Conservation (phyloP, 1,140 invertebrate species). For the Apis florea region DNA sequence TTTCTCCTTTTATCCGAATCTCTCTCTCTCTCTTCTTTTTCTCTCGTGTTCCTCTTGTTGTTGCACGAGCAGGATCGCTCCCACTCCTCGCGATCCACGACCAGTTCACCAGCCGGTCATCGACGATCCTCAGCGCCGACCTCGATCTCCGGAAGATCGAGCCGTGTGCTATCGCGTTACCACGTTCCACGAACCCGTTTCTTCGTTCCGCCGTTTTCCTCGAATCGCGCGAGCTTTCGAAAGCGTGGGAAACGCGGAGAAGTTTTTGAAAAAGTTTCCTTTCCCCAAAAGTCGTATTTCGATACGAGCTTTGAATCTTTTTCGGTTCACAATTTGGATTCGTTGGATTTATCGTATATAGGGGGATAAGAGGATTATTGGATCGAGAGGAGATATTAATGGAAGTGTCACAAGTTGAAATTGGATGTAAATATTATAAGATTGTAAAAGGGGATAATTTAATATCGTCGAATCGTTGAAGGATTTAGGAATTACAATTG, state of each 20-base stretch:
- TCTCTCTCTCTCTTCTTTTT: conserved; percentile 31
- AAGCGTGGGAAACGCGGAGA: not conserved
- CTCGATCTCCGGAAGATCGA: conserved; percentile 45
- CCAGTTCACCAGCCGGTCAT: conserved; percentile 53
- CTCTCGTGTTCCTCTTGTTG: conserved; percentile 53
- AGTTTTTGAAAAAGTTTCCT: not conserved
- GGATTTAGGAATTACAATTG: too few species aligned
- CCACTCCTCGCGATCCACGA: conserved; percentile 8
- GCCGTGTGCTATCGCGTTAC: conserved; percentile 55
- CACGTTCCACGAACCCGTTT: conserved; percentile 21
- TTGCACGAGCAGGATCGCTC: conserved; percentile 4
- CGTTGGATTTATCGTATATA: too few species aligned
- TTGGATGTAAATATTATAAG: too few species aligned
- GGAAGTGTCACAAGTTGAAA: too few species aligned
- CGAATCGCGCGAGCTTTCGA: not conserved
- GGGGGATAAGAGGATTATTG: too few species aligned
- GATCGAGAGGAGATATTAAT: too few species aligned
- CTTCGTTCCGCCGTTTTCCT: conserved; percentile 6
- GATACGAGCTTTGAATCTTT: not conserved
- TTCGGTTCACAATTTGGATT: not conserved
- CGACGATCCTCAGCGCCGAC: conserved; percentile 35
- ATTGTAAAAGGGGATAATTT: too few species aligned
- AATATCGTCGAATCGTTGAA: too few species aligned
- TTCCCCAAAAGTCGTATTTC: not conserved
- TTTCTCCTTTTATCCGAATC: conserved; percentile 39